Conservation (phyloP, 2,113 vertebrate genomes). For the Pyxicephalus adspersus region DNA sequence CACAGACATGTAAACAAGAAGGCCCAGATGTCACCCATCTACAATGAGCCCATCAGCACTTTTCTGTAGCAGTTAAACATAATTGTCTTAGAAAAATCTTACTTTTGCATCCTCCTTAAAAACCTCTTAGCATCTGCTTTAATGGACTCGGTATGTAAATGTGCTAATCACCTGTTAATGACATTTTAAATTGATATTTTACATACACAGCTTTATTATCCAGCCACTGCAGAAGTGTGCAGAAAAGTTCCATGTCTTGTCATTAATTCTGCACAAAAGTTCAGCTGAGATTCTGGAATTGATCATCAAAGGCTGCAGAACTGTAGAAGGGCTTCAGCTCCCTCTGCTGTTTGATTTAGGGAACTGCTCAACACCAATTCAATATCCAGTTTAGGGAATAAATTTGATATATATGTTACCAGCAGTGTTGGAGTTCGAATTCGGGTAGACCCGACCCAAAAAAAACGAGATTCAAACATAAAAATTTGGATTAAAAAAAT, state of each 20-base stretch:
- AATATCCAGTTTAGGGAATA: too few species aligned
- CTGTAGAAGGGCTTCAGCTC: neutral
- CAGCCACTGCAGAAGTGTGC: neutral
- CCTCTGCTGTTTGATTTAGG: neutral
- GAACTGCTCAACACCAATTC: neutral
- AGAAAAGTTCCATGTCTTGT: neutral
- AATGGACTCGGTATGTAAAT: constrained; percentile 1
- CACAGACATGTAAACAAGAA: too few species aligned
- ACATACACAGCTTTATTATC: neutral
- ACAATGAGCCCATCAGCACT: neutral
- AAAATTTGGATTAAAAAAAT: too few species aligned
- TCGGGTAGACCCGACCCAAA: too few species aligned
- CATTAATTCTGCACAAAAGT: neutral
- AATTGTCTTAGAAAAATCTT: constrained; percentile 22
- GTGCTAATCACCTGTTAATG: constrained; percentile 25
- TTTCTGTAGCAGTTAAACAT: constrained; percentile 5
- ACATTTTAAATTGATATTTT: neutral
- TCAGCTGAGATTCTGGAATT: neutral
- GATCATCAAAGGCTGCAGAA: neutral
- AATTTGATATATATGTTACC: too few species aligned
- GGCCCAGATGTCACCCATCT: neutral
- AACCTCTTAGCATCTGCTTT: neutral
- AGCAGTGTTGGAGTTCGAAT: too few species aligned
- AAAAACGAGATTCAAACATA: too few species aligned
- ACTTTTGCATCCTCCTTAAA: constrained; percentile 11